These are phyloP conservation scores for Pelodiscus sinensis DNA, from an alignment of 2,113 vertebrate genomes.

Conservation along the genomic window DNA sequence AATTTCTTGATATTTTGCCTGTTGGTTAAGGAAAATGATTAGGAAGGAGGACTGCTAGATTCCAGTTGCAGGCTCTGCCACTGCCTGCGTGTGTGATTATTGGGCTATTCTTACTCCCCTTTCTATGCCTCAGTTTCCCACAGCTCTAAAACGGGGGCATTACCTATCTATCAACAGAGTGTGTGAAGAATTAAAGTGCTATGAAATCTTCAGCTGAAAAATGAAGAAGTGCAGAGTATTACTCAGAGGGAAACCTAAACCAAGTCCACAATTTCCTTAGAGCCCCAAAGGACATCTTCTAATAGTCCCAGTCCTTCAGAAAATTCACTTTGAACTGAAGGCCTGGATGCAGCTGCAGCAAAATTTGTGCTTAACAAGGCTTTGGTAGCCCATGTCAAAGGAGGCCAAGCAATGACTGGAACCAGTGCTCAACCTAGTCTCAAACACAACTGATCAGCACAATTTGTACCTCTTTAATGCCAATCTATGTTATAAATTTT, in stretches of 20 bases:
- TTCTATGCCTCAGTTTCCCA: neutral
- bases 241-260: neutral
- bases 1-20: neutral
- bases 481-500: fast-evolving
- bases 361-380: neutral
- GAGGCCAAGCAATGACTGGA: neutral
- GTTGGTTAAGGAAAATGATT: neutral
- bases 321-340: neutral
- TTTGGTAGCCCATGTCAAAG: neutral
- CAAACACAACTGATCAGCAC: neutral
- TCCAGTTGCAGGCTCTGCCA: neutral
- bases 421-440: neutral
- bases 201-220: neutral
- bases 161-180: neutral
- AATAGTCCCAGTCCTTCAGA: neutral
- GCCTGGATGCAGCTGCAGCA: neutral
- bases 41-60: fast-evolving
- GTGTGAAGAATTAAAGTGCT: neutral
- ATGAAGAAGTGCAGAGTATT: neutral
- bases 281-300: neutral
- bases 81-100: fast-evolving
- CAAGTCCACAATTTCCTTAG: neutral
- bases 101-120: neutral
- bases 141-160: neutral
- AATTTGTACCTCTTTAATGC: neutral